Base-by-base conservation (phyloP, 2,113 vertebrate species). In the Origma solitaria region DNA sequence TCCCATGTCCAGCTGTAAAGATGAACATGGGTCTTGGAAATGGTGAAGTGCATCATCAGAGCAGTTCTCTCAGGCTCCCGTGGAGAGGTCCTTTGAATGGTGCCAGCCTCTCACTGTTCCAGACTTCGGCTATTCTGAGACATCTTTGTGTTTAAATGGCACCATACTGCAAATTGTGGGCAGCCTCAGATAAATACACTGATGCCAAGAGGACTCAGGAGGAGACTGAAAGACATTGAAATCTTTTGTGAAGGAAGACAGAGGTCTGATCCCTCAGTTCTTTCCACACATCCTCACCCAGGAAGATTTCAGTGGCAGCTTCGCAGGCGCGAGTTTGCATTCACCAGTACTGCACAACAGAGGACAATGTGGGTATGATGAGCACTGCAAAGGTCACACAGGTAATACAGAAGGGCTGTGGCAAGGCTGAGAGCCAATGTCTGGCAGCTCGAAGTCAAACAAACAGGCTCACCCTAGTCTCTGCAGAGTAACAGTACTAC, bases 341-440 rank as follows among this genome's bases (percentile, higher is more conserved):
- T 35, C 8, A n/a, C 13, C 19, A 19, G 4, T 49, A n/a, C 2
- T 65, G 10, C 17, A 14, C 44, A 38, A 3, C 1, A 7, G 14
- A 75, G 28, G 25, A 42, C n/a, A 44, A 10, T 1, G 20, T 31
- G 57, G 19, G 14, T 44, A 22, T 35, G 33, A 7, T 25, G 71
- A 71, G 30, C 35, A 11, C 68, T 70, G 47, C 13, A 9, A 30
- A 42, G 30, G 33, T 76, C 57, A 44, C 49, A 71, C 21, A 44
- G 25, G 7, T 45, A 24, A 17, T 11, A 24, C 5, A 44, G 42
- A 28, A 84, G 22, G 33, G 33, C 19, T 1, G 4, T 23, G 27
- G 30, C 17, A n/a, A 2, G 11, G 25, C 42, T 58, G 23, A 91
- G 47, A 42, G 40, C 3, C 65, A 82, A n/a, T 8, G 53, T 73